Percentiles rank a stretch among this genome's conserved stretches.
Evolutionary conservation across 2,888 invertebrate genomes (phyloP).

Genomic region (Pardosa pseudoannulata): DNA sequence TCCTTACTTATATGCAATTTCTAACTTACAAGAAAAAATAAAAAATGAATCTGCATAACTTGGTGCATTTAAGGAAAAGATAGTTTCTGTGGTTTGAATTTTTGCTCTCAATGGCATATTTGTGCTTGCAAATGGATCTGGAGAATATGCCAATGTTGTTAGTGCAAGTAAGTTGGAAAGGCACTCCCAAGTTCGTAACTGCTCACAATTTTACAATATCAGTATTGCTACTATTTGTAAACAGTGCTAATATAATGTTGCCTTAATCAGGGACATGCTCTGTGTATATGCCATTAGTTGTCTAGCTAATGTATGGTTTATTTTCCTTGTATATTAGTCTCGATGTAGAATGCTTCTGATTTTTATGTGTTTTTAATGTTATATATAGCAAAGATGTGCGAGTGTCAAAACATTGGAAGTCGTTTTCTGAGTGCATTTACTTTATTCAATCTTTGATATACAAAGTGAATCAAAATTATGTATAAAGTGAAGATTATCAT

Average conservation of each 20-base stretch:
- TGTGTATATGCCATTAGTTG: constrained; percentile 69
- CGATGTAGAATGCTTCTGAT: constrained; percentile 58
- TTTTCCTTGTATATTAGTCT: constrained; percentile 62
- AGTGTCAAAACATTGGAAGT: constrained; percentile 57
- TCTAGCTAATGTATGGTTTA: constrained; percentile 60
- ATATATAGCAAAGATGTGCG: constrained; percentile 64
- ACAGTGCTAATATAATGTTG: constrained; percentile 72
- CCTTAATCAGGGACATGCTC: constrained; percentile 69
- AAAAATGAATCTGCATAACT: constrained; percentile 63
- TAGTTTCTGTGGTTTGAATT: constrained; percentile 26
- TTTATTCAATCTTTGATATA: constrained; percentile 37
- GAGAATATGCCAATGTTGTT: constrained; percentile 39
- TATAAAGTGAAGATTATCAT: constrained; percentile 28
- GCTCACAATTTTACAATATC: constrained; percentile 73
- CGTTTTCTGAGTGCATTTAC: constrained; percentile 36
- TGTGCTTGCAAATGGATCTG: constrained; percentile 38
- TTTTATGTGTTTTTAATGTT: constrained; percentile 70
- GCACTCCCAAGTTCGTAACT: constrained; percentile 64
- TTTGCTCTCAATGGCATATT: constrained; percentile 36
- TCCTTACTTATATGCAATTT: constrained; percentile 65
- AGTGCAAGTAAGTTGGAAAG: constrained; percentile 47
- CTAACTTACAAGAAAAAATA: constrained; percentile 63
- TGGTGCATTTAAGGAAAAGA: constrained; percentile 60
- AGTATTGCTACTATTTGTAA: constrained; percentile 73
- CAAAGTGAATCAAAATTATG: constrained; percentile 61